Percentiles rank a stretch among this genome's conserved stretches.
Conservation (phyloP, 2,888 invertebrate species). For the Amblyjoppa proteus region DNA sequence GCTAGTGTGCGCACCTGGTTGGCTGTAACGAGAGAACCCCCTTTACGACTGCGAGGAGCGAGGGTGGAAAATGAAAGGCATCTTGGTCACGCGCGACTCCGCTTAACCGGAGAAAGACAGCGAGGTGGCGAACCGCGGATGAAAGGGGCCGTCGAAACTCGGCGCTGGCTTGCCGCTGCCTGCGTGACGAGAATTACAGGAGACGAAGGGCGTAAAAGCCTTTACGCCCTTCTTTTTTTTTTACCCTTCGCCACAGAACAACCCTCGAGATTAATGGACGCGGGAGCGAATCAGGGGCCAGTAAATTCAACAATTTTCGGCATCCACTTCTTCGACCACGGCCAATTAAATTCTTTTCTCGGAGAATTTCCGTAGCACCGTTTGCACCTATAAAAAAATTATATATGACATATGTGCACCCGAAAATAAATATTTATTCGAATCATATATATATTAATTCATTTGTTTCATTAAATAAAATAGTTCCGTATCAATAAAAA, state of each 20-base stretch:
- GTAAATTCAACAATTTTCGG: slow-evolving; percentile 8
- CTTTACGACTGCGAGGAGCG: slow-evolving; percentile 51
- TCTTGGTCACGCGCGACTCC: slow-evolving; percentile 18
- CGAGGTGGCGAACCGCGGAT: slow-evolving; percentile 6
- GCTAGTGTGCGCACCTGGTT: slow-evolving; percentile 41
- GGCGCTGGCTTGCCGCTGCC: neutral
- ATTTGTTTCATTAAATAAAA: no score
- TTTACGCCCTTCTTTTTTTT: neutral
- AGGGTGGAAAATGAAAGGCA: slow-evolving; percentile 52
- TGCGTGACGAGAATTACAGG: slow-evolving; percentile 32
- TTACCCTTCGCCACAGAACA: neutral
- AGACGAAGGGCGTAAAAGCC: neutral
- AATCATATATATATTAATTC: no score
- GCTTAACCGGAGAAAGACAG: slow-evolving; percentile 12
- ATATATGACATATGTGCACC: no score
- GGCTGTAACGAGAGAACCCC: slow-evolving; percentile 44
- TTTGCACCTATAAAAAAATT: no score
- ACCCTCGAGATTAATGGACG: slow-evolving; percentile 30
- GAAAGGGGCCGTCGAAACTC: slow-evolving; percentile 13
- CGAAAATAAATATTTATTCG: no score
- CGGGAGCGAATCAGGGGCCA: neutral
- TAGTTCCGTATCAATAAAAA: no score
- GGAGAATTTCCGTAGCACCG: no score
- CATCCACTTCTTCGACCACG: no score
- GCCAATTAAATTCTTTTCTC: no score